phyloP scores from a whole-genome alignment of 2,888 invertebrate genomes.

The Ellobium chinense region DNA sequence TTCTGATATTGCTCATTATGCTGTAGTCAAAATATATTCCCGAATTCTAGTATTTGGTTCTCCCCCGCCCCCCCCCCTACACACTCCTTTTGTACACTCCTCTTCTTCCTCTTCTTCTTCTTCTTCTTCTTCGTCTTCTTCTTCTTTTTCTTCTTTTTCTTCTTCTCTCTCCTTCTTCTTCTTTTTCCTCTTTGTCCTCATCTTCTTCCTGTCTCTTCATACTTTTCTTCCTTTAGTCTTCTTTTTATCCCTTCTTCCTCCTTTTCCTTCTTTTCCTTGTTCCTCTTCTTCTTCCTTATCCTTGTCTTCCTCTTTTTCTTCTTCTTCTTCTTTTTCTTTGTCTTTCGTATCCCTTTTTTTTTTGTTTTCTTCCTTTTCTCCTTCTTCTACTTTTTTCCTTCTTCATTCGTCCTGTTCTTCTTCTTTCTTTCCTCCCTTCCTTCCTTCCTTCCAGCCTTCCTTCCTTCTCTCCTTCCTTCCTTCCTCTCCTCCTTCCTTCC shows the following conservation, averaged over 20 bases:
- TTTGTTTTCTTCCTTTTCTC: not conserved
- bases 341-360: not conserved
- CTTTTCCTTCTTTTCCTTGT: not conserved
- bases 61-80: no score
- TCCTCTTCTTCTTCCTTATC: not conserved
- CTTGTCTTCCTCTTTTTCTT: not conserved
- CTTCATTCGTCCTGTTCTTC: not conserved
- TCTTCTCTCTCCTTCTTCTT: no score
- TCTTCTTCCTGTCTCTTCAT: no score
- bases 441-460: not conserved
- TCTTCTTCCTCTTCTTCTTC: no score
- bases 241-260: not conserved
- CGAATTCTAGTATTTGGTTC: no score
- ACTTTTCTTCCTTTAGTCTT: not conserved
- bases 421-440: not conserved
- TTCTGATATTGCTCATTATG: no score
- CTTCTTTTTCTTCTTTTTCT: no score
- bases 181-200: no score
- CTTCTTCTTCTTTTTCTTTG: not conserved
- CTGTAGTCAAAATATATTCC: no score
- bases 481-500: not conserved
- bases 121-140: no score
- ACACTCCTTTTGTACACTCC: no score
- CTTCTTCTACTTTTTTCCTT: not conserved
- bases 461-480: no score